Evolutionary conservation across 2,797 vertebrate genomes (phyloP).

Genomic region (Numenius phaeopus): DNA sequence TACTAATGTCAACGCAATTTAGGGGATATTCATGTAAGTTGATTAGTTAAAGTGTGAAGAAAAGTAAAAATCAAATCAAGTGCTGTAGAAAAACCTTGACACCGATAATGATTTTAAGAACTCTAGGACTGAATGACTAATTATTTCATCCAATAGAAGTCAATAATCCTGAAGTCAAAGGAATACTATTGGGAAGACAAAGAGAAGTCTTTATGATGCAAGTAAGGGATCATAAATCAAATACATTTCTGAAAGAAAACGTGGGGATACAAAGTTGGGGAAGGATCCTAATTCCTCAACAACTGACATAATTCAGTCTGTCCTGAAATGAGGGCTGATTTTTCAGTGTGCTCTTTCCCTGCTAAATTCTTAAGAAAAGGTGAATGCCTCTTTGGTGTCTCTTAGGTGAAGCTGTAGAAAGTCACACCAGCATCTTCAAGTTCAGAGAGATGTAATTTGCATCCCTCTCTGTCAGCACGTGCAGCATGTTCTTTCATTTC

Average conservation of each 20-base stretch:
- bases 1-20: neutral
- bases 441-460: neutral
- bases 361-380: neutral
- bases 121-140: neutral
- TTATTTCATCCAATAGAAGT: neutral
- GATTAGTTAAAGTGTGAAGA: neutral
- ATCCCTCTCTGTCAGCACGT: neutral
- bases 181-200: neutral
- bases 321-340: neutral
- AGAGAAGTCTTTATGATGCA: neutral
- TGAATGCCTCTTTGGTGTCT: accelerated
- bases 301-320: neutral
- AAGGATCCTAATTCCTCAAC: neutral
- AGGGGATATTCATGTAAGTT: neutral
- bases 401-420: neutral
- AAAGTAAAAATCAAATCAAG: neutral
- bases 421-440: neutral
- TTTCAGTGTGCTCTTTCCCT: neutral
- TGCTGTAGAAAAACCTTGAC: neutral
- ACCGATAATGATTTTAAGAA: neutral
- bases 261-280: neutral
- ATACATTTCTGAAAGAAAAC: neutral
- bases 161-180: neutral
- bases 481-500: neutral
- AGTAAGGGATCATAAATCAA: neutral